Conservation (phyloP, 2,797 vertebrate genomes). For the Denticeps clupeoides region DNA sequence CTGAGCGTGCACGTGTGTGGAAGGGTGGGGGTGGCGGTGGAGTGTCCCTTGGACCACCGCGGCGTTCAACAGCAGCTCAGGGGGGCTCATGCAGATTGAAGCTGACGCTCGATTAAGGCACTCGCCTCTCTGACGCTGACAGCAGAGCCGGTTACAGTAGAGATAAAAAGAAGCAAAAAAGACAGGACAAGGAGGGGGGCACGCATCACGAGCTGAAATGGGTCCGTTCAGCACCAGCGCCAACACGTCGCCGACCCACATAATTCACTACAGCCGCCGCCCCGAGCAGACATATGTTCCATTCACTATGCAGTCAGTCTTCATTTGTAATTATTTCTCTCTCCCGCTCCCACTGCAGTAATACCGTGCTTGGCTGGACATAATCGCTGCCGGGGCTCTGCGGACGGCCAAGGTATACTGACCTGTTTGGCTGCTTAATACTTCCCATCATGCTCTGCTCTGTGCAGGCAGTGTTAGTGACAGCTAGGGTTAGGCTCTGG, state of each 20-base stretch:
- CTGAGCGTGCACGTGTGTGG: not conserved
- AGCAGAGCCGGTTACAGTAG: slow-evolving; percentile 75
- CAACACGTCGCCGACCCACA: slow-evolving; percentile 27
- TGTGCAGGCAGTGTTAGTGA: not conserved
- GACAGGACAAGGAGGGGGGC: slow-evolving; percentile 22
- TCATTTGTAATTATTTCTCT: slow-evolving; percentile 83
- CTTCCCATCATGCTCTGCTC: slow-evolving; percentile 56
- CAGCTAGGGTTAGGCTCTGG: not conserved
- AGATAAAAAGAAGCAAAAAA: not conserved
- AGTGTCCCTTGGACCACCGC: not conserved
- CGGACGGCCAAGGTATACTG: slow-evolving; percentile 65
- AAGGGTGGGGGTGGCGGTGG: not conserved
- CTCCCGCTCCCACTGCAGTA: slow-evolving; percentile 53
- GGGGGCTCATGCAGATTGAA: slow-evolving; percentile 69
- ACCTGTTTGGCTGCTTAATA: slow-evolving; percentile 76
- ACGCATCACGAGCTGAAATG: slow-evolving; percentile 91
- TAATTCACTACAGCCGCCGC: slow-evolving; percentile 47
- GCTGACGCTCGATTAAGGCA: slow-evolving; percentile 84
- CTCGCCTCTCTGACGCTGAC: slow-evolving; percentile 76
- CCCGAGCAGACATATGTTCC: slow-evolving; percentile 85
- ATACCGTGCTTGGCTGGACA: slow-evolving; percentile 71
- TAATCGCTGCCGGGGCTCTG: slow-evolving; percentile 65
- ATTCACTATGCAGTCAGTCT: slow-evolving; percentile 82
- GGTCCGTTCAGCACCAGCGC: slow-evolving; percentile 78
- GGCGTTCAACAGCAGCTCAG: slow-evolving; percentile 20